Base-by-base conservation (phyloP, 2,888 invertebrate species). In the Lysandra coridon region DNA sequence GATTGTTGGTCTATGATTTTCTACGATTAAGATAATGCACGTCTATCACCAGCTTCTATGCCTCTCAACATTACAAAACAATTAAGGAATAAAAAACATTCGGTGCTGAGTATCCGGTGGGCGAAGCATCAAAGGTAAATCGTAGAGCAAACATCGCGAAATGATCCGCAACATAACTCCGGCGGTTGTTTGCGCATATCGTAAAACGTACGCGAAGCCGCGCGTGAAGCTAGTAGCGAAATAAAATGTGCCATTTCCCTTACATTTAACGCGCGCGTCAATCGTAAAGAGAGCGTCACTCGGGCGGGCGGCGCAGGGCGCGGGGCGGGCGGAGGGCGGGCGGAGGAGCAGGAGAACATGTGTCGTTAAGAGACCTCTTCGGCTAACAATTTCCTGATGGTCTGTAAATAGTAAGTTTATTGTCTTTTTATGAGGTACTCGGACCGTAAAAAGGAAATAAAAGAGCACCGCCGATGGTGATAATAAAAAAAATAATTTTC, bases 341-440 rank as follows among this genome's bases (percentile, higher is more conserved):
- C 86, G 88, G 87, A 88, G 88, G 40, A 40, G 91, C 89, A 87
- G 89, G 89, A 88, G 88, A 92, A 90, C 94, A 93, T 92, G 93
- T 92, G 93, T 93, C 94, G 94, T 94, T 93, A 94, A 94, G 94
- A 91, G 93, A 93, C 94, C 94, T 94, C 94, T 94, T 92, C 93
- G 92, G 89, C 94, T 94, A 94, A 94, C 94, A 94, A 94, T 94
- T 94, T 94, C 94, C 94, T 94, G 94, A 94, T 94, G 94, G 94
- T 94, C 95, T 95, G 94, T 95, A 95, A 95, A 95, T 95, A 95
- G 94, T 94, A 94, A 94, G 94, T 95, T 95, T 95, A 95, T 92
- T 94, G 94, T 94, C 92, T 94, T 95, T 95, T 95, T 95, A 95
- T 95, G 95, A 95, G 95, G 94, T 95, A 95, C 95, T 95, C 94